Evolutionary conservation across 2,888 invertebrate species (phyloP), one percentile per base, ranked within the genome.

Genomic region (Encarsia formosa): DNA sequence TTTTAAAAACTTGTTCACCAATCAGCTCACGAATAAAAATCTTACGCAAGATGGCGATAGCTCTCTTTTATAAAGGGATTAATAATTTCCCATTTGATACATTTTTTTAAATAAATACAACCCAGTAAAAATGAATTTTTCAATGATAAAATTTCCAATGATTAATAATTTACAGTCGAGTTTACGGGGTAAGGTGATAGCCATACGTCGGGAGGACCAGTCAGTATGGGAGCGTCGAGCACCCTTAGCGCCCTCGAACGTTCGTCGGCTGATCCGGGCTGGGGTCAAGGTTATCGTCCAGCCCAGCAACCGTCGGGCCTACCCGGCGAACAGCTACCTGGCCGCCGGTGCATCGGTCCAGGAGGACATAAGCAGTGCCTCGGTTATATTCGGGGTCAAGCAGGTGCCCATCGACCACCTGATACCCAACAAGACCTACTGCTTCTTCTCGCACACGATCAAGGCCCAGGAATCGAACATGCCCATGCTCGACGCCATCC

Each of bases 381-480:
- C 86, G 35, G 87, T 99, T 0, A 95, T 99, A 63, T 93, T 99
- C 67, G 98, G 99, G 0, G 99, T 99, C 4, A 99, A 99, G 68
- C 91, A 93, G 74, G 88, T 89, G 0, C 97, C 97, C 0, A 84
- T 93, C 8, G 95, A 96, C 67, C 83, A 89, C 34, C 79, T 99
- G 9, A 86, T 97, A 56, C 94, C 97, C 0, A 88, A 96, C 68
- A 97, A 96, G 76, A 98, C 99, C 0, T 99, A 98, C 70, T 96
- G 95, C 66, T 91, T 99, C 75, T 99, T 99, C 76, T 98, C 98
- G 0, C 99, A 99, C 73, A 99, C 98, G 0, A 99, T 99, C 65
- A 99, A 99, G 75, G 99, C 97, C 0, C 99, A 99, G 75, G 95
- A 96, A 68, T 87, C 87, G 34, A 99, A 99, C 72, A 98, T 99